These are phyloP conservation scores for Propithecus coquereli DNA, from an alignment of 2,113 vertebrate species.

Conservation along the genomic window DNA sequence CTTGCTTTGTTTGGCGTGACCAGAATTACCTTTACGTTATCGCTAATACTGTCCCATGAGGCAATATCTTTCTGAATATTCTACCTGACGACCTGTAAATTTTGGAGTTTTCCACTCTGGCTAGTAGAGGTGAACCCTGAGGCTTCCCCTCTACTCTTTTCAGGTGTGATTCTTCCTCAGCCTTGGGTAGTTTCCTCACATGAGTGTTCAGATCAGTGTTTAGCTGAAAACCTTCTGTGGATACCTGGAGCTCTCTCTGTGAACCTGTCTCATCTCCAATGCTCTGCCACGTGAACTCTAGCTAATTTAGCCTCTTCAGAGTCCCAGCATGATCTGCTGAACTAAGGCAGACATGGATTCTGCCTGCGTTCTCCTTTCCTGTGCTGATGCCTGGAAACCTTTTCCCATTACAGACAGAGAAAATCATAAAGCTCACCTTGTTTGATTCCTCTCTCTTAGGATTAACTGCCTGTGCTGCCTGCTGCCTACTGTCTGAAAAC, in stretches of 20 bases:
- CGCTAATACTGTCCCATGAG: neutral
- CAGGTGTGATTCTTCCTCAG: neutral
- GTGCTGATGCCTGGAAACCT: neutral
- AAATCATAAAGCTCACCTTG: neutral
- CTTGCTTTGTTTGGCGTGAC: neutral
- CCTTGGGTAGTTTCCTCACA: neutral
- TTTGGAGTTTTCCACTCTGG: neutral
- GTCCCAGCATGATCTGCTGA: neutral
- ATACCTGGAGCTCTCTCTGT: neutral
- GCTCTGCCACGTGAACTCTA: neutral
- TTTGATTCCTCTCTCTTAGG: neutral
- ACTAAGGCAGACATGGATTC: neutral
- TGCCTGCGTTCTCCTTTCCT: neutral
- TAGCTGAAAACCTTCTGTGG: neutral
- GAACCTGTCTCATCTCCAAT: neutral
- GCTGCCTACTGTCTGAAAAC: neutral
- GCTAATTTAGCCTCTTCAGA: neutral
- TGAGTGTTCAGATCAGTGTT: neutral
- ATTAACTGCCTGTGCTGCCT: neutral
- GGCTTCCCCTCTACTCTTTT: neutral
- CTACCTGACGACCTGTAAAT: neutral
- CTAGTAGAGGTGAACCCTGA: neutral
- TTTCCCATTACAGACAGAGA: neutral
- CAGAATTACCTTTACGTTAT: neutral
- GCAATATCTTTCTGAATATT: neutral